Evolutionary conservation across 2,888 invertebrate genomes (phyloP).

Genomic region (Harpalus rubripes): DNA sequence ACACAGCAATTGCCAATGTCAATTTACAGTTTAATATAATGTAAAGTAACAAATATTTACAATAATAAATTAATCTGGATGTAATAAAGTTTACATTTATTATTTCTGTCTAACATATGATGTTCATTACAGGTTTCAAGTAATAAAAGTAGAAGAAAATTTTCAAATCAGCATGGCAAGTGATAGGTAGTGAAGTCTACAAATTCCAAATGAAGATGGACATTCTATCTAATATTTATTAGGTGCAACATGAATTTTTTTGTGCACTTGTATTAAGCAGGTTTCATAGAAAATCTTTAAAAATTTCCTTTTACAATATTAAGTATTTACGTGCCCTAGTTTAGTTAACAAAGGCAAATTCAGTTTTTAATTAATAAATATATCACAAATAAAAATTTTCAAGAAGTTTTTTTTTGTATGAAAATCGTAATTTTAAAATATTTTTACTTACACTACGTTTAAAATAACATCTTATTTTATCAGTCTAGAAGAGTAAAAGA

Average conservation of each 20-base stretch:
- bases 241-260: constrained; percentile 54
- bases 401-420: constrained; percentile 42
- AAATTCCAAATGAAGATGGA: constrained; percentile 47
- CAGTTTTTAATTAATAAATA: constrained; percentile 56
- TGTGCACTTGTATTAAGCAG: constrained; percentile 53
- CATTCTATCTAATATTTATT: constrained; percentile 50
- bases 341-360: constrained; percentile 54
- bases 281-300: constrained; percentile 48
- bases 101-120: constrained; percentile 52
- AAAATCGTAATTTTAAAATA: constrained; percentile 49
- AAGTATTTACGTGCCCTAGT: constrained; percentile 51
- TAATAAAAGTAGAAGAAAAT: constrained; percentile 47
- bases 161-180: constrained; percentile 51
- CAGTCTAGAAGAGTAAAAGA: constrained; percentile 54
- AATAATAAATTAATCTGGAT: constrained; percentile 41
- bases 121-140: constrained; percentile 48
- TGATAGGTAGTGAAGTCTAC: constrained; percentile 53
- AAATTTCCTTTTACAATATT: constrained; percentile 51
- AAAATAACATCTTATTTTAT: constrained; percentile 54
- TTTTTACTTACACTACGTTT: constrained; percentile 47
- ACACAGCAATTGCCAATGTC: constrained; percentile 52
- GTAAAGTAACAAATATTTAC: constrained; percentile 58
- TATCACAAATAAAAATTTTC: constrained; percentile 51
- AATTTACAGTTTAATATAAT: constrained; percentile 56
- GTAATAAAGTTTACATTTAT: constrained; percentile 55